Base-by-base conservation (phyloP, 2,888 invertebrate genomes). In the Ophion obscuratus region DNA sequence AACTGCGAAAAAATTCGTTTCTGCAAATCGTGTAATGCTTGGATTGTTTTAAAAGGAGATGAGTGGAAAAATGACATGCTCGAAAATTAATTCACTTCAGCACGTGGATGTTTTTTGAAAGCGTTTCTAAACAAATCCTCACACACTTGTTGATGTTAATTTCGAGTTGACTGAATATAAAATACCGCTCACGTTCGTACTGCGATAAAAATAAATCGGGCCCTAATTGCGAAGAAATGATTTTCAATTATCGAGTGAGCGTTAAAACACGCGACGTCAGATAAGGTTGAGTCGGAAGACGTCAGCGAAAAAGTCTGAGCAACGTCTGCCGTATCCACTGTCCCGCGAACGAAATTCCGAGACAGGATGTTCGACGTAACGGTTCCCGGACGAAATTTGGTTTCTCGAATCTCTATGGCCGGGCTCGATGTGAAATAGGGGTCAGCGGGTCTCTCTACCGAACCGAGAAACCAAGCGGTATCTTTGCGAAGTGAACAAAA, bases 321-420 rank as follows among this genome's bases (percentile, higher is more conserved):
- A 36, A 71, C 10, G 44, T 44, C 31, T n/a, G 31, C n/a, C 44
- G 75, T 11, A 67, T 53, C 67, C 20, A 78, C 73, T 59, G 20
- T 75, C 40, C 4, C 44, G 14, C 27, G 53, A n/a, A 53, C 6
- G 61, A 67, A 59, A 59, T 61, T 27, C 77, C 53, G 64, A 40
- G 75, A 31, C 84, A 81, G 84, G 82, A 84, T 84, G 81, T 80
- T 79, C 59, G 82, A 27, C 36, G 44, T 85, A 87, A 86, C 86
- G 86, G 86, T 86, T 75, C 59, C 64, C 68, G 68, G 68, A 81
- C 83, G 70, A 86, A 86, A 86, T 86, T 83, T 77, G 44, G 64
- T 59, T 70, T 74, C 77, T 81, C 67, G 61, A 27, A 68, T 75
- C 61, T 81, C 68, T 27, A 47, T 24, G 24, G 36, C 73, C 67